Base-by-base conservation (phyloP, 2,888 invertebrate genomes). In the Lypha dubia region DNA sequence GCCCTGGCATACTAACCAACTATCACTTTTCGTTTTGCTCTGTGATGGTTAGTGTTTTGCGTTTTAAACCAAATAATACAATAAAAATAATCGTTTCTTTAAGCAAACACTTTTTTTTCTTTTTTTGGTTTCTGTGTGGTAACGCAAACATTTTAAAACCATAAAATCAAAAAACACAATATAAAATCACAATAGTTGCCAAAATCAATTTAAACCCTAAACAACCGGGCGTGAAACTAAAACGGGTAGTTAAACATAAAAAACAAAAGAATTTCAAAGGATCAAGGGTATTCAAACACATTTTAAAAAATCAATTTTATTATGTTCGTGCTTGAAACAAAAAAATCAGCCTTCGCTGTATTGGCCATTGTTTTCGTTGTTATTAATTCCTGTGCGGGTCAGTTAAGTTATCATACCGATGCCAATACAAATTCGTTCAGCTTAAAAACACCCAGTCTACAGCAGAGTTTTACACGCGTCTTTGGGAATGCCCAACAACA, bases 381-480 rank as follows among this genome's bases (percentile, higher is more conserved):
- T n/a, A 2, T 87, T 44, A 81, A 83, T 28, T 41, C 56, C 0
- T 76, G 87, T 65, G 17, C 74, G 9, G 91, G 90, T 28, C 92
- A 92, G 83, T 86, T 92, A 77, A 88, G 91, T 65, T 90, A 89
- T 60, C 92, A 92, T 87, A 90, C 89, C 15, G 92, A 92, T 82
- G 89, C 91, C 56, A 90, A 90, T 84, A 87, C 88, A 11, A 92
- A 92, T 77, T 91, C 92, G 20, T 92, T 90, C 58, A 90, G 90
- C 7, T 79, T 92, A 32, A 92, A 92, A 87, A 87, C 92, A n/a
- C 92, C 92, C 13, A 88, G 89, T 17, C 82, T 90, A 81, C 91
- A 91, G 85, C 92, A 92, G 84, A 90, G 89, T 58, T 92, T 91
- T 74, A 91, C 92, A 3, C 88, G 92, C 7, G 91, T 90, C 71